Percentiles rank a stretch among this genome's conserved stretches.
phyloP scores from a whole-genome alignment of 2,113 vertebrate genomes.

The Gracilinanus agilis region DNA sequence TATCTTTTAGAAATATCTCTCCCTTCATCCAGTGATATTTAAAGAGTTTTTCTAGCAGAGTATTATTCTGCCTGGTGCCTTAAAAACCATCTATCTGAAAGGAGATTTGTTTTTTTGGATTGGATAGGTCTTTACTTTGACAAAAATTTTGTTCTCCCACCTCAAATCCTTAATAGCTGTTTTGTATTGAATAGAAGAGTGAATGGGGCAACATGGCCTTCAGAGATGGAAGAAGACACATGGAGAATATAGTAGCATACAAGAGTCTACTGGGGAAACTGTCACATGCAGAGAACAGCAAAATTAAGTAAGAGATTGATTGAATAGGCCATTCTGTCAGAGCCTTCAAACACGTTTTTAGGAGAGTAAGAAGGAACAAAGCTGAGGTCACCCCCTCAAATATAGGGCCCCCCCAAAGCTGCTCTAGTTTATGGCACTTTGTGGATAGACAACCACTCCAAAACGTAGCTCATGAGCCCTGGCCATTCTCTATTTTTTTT shows the following conservation, averaged over 20 bases:
- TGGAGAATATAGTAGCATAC: neutral
- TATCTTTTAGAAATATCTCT: fast-evolving
- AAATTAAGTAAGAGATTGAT: neutral
- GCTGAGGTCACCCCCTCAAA: neutral
- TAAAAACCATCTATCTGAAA: fast-evolving
- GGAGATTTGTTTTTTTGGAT: neutral
- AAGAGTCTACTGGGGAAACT: neutral
- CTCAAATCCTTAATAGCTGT: neutral
- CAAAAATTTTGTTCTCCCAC: neutral
- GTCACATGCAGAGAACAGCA: neutral
- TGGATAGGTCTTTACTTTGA: neutral
- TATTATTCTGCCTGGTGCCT: neutral
- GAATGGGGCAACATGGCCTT: neutral
- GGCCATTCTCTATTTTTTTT: neutral
- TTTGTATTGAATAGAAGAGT: neutral
- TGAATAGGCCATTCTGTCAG: neutral
- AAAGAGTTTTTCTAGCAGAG: neutral
- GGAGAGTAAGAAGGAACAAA: neutral
- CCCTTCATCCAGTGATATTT: neutral
- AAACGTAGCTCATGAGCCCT: neutral
- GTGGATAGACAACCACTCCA: neutral
- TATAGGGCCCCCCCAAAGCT: neutral
- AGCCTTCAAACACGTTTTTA: neutral
- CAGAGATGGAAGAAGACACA: neutral
- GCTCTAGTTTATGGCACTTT: neutral